Percentiles rank a stretch among this genome's conserved stretches.
Evolutionary conservation across 2,113 vertebrate genomes (phyloP).

Genomic region (Hippoglossus stenolepis): DNA sequence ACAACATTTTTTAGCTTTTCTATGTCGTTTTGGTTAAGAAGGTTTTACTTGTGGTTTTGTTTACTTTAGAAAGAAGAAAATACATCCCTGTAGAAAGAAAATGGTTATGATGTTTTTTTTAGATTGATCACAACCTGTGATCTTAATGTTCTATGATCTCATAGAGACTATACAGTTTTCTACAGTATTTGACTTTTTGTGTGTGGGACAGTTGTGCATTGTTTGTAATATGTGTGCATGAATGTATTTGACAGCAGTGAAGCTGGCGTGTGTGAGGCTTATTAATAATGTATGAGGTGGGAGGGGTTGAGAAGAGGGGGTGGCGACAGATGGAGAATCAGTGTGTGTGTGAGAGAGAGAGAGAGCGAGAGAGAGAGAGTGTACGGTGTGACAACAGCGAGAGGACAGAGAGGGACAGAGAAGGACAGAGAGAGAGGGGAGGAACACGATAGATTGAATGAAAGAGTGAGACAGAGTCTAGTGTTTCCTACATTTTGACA

Average conservation of each 20-base stretch:
- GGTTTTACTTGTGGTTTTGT: not conserved
- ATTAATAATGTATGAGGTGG: conserved; percentile 84
- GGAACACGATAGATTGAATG: not conserved
- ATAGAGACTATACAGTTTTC: no score
- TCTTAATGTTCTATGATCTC: no score
- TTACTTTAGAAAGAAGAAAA: not conserved
- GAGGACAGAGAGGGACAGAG: conserved; percentile 33
- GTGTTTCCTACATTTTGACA: not conserved
- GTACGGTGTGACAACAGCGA: conserved; percentile 14
- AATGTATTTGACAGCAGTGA: conserved; percentile 2
- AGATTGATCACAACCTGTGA: no score
- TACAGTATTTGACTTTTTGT: not conserved
- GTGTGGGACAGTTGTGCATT: conserved; percentile 2
- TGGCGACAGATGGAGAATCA: conserved; percentile 77
- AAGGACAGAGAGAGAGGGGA: conserved; percentile 19
- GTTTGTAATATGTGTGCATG: conserved; percentile 22
- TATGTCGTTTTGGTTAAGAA: not conserved
- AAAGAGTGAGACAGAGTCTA: conserved; percentile 11
- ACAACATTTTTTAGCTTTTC: no score
- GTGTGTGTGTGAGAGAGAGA: conserved; percentile 43
- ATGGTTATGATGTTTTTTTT: no score
- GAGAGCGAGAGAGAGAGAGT: conserved; percentile 22
- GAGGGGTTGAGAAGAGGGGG: conserved; percentile 69
- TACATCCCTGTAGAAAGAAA: no score
- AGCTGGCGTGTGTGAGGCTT: conserved; percentile 29